Percentiles rank a stretch among this genome's conserved stretches.
Evolutionary conservation across 2,888 invertebrate species (phyloP).

Genomic region (Autographa gamma): DNA sequence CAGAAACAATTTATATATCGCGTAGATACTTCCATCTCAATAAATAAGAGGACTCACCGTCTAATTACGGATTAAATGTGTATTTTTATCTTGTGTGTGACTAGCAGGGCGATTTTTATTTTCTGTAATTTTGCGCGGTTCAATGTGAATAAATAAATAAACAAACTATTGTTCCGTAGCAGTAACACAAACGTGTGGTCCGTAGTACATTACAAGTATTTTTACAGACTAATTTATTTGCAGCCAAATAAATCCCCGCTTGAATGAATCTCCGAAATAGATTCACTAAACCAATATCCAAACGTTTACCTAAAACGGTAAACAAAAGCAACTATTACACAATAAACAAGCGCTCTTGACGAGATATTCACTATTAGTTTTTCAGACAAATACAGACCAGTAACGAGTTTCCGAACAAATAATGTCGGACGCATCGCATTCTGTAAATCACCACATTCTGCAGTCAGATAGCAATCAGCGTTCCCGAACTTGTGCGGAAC

Average conservation of each 20-base stretch:
- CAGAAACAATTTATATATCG: too few species aligned
- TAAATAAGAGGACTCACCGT: too few species aligned
- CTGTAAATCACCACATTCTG: constrained; percentile 43
- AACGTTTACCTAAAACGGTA: neutral
- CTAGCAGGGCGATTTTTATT: too few species aligned
- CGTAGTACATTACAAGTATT: neutral
- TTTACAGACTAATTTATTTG: neutral
- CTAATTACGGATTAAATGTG: too few species aligned
- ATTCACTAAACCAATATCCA: neutral
- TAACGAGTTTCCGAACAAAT: constrained; percentile 40
- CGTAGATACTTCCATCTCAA: too few species aligned
- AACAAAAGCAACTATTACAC: constrained; percentile 7
- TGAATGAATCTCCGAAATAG: neutral
- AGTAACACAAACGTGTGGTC: neutral
- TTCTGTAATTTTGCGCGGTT: too few species aligned
- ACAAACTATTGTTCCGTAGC: too few species aligned
- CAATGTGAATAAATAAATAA: too few species aligned
- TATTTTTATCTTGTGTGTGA: too few species aligned
- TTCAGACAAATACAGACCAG: constrained; percentile 18
- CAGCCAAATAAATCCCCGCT: neutral
- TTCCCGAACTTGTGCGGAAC: constrained; percentile 34
- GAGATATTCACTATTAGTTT: constrained; percentile 28
- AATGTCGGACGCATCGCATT: constrained; percentile 31
- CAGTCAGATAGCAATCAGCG: constrained; percentile 44
- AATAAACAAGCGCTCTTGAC: constrained; percentile 1